phyloP scores from a whole-genome alignment of 2,797 vertebrate species.

The Acanthurus lineatus region DNA sequence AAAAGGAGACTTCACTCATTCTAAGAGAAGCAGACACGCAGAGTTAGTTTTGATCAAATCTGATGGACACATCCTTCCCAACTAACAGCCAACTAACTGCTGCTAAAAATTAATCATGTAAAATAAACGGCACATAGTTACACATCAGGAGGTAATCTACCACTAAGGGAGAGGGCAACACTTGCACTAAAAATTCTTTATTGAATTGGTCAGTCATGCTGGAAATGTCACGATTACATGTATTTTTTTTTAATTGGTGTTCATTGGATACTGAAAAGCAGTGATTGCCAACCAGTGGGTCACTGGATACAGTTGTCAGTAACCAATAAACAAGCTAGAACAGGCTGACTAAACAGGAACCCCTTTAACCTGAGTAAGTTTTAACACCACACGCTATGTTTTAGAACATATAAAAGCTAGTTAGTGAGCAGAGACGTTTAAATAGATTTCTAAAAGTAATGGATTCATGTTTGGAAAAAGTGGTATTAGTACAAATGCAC shows the following conservation, averaged over 20 bases:
- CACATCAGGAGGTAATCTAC: conserved; percentile 6
- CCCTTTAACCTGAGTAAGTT: not conserved
- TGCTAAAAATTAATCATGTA: not conserved
- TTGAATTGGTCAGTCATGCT: not conserved
- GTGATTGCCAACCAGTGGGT: not conserved
- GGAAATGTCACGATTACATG: not conserved
- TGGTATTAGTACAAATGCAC: not conserved
- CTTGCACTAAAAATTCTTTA: not conserved
- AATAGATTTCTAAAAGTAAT: not conserved
- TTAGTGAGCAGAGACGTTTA: not conserved
- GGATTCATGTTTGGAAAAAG: not conserved
- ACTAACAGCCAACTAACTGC: conserved; percentile 4
- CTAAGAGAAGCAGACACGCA: conserved; percentile 1
- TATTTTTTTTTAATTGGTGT: not conserved
- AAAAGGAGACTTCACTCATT: conserved; percentile 10
- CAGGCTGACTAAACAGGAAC: not conserved
- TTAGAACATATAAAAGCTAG: not conserved
- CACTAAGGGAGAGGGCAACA: not conserved
- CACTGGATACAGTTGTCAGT: not conserved
- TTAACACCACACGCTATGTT: not conserved
- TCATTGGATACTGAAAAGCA: not conserved
- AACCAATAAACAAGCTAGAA: not conserved
- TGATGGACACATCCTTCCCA: not conserved
- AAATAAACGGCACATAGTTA: not conserved
- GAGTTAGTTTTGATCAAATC: not conserved